Conservation (phyloP, 2,888 invertebrate genomes). For the Periphyllus acericola region DNA sequence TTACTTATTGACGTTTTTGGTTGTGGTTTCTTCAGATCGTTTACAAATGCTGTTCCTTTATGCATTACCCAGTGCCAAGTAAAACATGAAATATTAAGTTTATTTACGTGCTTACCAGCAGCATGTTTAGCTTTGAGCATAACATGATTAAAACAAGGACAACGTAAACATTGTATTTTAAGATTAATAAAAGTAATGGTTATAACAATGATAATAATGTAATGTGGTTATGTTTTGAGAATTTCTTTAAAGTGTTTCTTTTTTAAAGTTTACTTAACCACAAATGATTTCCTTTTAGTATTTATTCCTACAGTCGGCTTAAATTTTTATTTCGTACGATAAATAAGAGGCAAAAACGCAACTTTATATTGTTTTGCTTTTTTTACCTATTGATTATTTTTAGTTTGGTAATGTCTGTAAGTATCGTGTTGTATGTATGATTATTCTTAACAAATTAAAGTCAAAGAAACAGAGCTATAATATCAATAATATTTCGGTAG, state of each 20-base stretch:
- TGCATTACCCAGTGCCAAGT: neutral
- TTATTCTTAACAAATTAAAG: too few species aligned
- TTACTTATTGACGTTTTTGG: conserved; percentile 32
- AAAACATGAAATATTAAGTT: neutral
- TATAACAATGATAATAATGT: neutral
- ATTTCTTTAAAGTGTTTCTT: neutral
- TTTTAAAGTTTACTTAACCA: neutral
- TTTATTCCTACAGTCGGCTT: neutral
- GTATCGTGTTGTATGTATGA: too few species aligned
- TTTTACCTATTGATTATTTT: too few species aligned
- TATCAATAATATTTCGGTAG: too few species aligned
- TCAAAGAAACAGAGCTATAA: too few species aligned
- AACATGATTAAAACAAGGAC: conserved; percentile 11
- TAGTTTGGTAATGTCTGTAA: too few species aligned
- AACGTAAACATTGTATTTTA: neutral
- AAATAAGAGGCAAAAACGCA: too few species aligned
- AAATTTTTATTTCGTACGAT: too few species aligned
- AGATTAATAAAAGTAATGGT: neutral
- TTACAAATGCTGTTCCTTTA: neutral
- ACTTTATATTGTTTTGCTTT: too few species aligned
- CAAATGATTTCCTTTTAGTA: conserved; percentile 4
- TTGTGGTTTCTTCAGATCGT: conserved; percentile 4
- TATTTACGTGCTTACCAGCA: neutral
- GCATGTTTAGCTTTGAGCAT: conserved; percentile 8
- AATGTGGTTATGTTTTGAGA: neutral